Conservation (phyloP, 2,113 vertebrate species). For the Peromyscus californicus region DNA sequence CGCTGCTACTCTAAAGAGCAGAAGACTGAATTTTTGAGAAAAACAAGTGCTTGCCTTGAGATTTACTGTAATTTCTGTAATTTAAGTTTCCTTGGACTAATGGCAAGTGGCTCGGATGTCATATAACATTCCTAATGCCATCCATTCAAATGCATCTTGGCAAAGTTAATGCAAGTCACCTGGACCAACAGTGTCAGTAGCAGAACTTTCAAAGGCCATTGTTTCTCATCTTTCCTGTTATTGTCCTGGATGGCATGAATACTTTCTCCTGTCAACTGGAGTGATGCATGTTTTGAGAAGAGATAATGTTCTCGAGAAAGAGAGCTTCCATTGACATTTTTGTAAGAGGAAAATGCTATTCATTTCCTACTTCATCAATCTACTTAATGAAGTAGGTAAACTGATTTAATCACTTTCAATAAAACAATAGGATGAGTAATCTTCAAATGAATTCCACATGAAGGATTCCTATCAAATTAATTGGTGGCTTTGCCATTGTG, state of each 20-base stretch:
- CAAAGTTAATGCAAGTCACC: background rate
- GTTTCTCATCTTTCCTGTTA: background rate
- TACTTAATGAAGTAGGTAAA: background rate
- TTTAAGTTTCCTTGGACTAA: background rate
- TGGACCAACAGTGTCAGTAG: too few relatives aligned
- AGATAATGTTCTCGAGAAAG: background rate
- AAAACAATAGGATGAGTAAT: background rate
- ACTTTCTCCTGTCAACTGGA: background rate
- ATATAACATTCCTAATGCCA: background rate
- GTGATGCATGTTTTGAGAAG: background rate
- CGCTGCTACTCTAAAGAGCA: background rate
- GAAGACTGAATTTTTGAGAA: background rate
- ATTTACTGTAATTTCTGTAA: background rate
- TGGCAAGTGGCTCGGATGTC: background rate
- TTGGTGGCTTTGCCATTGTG: background rate
- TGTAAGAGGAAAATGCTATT: background rate
- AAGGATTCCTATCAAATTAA: background rate
- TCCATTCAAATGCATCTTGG: background rate
- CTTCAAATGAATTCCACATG: background rate
- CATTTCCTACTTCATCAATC: background rate
- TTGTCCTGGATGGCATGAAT: background rate
- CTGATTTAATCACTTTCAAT: background rate
- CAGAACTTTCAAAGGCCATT: background rate
- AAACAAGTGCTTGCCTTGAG: background rate
- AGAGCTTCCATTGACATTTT: background rate